Evolutionary conservation across 2,113 vertebrate genomes (phyloP), one percentile per base, ranked within the genome.

Genomic region (Panthera tigris): DNA sequence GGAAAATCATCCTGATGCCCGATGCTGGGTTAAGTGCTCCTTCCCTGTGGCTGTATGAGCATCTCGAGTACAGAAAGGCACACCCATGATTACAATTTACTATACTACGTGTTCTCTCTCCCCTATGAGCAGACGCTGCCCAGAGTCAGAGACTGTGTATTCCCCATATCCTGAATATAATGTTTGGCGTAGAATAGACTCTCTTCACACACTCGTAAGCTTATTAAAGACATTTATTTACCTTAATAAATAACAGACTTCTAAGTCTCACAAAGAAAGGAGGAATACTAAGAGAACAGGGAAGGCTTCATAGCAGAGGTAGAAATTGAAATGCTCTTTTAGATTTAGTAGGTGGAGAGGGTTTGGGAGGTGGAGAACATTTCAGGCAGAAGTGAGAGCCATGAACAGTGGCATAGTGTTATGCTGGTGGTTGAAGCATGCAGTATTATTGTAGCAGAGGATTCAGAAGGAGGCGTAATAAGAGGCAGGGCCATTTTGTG

Each of bases 131-230:
- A 68, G 78, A 89, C 63, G 23, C 15, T 92, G 85, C 73, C 36
- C 4, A 12, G 76, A 87, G 55, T 27, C 52, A 91, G 45, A 41
- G 25, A 95, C 50, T 25, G 33, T 41, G 2, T 88, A 16, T 85
- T 81, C 27, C 73, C 13, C 91, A 29, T 71, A 87, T 84, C 25
- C 41, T 50, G 50, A 91, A 91, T 71, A 52, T 13, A 16, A 5
- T 25, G 5, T 90, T 95, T 78, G 74, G 25, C 61, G 78, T 63
- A 82, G 94, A 89, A 93, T 18, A 61, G 57, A 79, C 68, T 96
- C 48, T 81, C 25, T 19, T 57, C 36, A 63, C 13, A 69, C 3
- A 69, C 25, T 85, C 63, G 21, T 39, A 68, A 94, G 50, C 7
- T 92, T 89, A 85, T 39, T 50, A 48, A 89, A 89, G 52, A 27